phyloP scores from a whole-genome alignment of 1,140 invertebrate species.

The Heliconius congener region DNA sequence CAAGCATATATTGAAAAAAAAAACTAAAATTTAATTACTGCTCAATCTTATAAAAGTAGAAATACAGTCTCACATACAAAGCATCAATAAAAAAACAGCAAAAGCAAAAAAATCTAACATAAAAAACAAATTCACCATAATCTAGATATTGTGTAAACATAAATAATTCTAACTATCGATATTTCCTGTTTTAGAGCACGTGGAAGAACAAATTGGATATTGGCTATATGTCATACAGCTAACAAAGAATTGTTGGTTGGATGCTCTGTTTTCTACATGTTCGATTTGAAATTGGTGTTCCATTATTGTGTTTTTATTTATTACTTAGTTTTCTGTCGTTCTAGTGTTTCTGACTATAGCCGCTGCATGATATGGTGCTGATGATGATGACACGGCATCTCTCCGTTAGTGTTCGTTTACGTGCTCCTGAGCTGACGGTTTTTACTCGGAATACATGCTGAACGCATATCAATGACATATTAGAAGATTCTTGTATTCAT shows the following conservation, averaged over 20 bases:
- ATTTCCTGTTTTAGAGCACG: slow-evolving; percentile 6
- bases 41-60: background rate
- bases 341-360: too few relatives aligned
- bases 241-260: background rate
- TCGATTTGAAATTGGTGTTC: background rate
- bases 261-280: slow-evolving; percentile 4
- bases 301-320: background rate
- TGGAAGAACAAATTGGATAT: slow-evolving; percentile 12
- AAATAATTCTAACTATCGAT: slow-evolving; percentile 5
- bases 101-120: background rate
- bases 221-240: slow-evolving; percentile 4
- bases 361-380: too few relatives aligned
- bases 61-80: background rate
- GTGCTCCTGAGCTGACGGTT: too few relatives aligned
- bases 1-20: too few relatives aligned
- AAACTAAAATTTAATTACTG: too few relatives aligned
- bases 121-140: background rate
- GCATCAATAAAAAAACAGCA: too few relatives aligned
- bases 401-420: too few relatives aligned
- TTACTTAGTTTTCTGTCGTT: background rate
- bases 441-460: too few relatives aligned
- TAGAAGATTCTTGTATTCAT: too few relatives aligned
- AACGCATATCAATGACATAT: too few relatives aligned
- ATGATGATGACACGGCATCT: too few relatives aligned
- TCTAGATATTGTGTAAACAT: slow-evolving; percentile 12